Evolutionary conservation across 2,888 invertebrate species (phyloP), one percentile per base, ranked within the genome.

Genomic region (Phania funesta): DNA sequence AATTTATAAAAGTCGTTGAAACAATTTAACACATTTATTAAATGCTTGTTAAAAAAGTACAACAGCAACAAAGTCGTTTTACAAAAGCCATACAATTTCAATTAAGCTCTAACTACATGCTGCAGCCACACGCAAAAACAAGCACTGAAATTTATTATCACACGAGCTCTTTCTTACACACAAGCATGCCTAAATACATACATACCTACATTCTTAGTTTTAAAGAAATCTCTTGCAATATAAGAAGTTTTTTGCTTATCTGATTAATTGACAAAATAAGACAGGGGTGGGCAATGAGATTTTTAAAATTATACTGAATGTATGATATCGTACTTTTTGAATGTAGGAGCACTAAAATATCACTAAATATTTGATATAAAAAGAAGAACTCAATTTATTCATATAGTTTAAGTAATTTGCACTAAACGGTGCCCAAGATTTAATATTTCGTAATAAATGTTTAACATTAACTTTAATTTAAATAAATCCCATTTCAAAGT

Each of bases 41-140:
- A 77, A 81, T 77, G 48, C 77, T 60, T 77, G 60, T 71, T 71
- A 67, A 11, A 24, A 24, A n/a, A 11, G 9, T 22, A 67, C 6
- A 58, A 26, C 48, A 52, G 60, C 76, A 71, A 76, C 76, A 76
- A 71, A 76, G 71, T 73, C 73, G 62, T 62, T 73, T 62, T 56
- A 71, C 35, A 67, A 81, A 77, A 81, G 67, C 81, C 77, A 81
- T 81, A 81, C 76, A 81, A 81, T 81, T 81, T 81, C 81, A 81
- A 81, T 81, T 81, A 81, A 80, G 65, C 62, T 73, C 26, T 67
- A 73, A 67, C 71, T 71, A 67, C 58, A 76, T 67, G 29, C 38
- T 46, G 22, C 52, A 73, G 1, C 60, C 8, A 50, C 22, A 50
- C n/a, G 44, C 52, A 73, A 41, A 52, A n/a, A 7, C 26, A 13